These are phyloP conservation scores for Odontocolon sp. DNA, from an alignment of 2,888 invertebrate genomes.

Conservation along the genomic window DNA sequence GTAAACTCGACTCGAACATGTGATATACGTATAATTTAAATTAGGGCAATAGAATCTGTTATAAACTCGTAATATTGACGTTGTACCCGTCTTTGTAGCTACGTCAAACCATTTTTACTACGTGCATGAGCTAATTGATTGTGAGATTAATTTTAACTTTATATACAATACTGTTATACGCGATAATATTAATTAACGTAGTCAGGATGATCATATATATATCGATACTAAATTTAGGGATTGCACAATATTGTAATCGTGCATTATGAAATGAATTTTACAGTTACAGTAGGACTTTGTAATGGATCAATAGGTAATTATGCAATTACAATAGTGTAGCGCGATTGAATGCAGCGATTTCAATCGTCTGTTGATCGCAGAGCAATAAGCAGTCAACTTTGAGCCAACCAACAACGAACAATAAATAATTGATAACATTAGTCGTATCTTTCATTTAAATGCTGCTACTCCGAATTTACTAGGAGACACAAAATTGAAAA, in stretches of 20 bases:
- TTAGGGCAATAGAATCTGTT: conserved; percentile 10
- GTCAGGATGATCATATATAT: background rate
- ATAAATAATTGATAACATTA: conserved; percentile 29
- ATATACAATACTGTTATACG: conserved; percentile 2
- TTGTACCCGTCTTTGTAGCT: background rate
- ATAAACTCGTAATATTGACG: conserved; percentile 13
- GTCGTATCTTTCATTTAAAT: background rate
- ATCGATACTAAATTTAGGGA: background rate
- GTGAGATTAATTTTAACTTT: conserved; percentile 44
- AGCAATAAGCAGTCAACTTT: conserved; percentile 18
- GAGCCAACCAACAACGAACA: conserved; percentile 25
- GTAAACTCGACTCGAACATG: conserved; percentile 40
- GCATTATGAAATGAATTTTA: conserved; percentile 10
- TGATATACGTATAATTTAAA: conserved; percentile 52
- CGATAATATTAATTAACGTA: too few relatives aligned
- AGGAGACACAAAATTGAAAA: background rate
- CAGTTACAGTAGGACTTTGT: conserved; percentile 2
- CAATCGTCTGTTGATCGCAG: conserved; percentile 36
- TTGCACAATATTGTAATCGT: conserved; percentile 21
- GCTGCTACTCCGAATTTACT: too few relatives aligned
- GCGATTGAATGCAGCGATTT: conserved; percentile 9
- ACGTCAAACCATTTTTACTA: conserved; percentile 5
- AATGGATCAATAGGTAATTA: background rate
- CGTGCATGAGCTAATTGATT: conserved; percentile 10
- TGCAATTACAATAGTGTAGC: conserved; percentile 17